Evolutionary conservation across 2,797 vertebrate species (phyloP), one percentile per base, ranked within the genome.

Genomic region (Takifugu rubripes): DNA sequence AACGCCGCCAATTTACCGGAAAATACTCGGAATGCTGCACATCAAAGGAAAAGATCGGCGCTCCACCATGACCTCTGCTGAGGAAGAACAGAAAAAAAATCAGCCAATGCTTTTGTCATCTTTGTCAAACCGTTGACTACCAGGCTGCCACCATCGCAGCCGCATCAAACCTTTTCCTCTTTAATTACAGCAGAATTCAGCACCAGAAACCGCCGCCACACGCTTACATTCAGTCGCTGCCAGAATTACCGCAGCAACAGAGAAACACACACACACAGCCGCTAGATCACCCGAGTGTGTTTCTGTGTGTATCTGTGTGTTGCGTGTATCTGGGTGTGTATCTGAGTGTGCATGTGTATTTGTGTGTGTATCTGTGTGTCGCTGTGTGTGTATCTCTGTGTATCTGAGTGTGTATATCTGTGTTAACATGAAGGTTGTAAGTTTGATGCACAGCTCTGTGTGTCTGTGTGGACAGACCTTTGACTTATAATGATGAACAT

Each of bases 1-100:
- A 81, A 77, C 75, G 49, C 54, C 26, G 17, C 6, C 68, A 50
- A 63, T 84, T 78, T 72, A 72, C 51, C 36, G 72, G 26, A 48
- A 42, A 70, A 45, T 66, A 54, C 54, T 62, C 49, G 49, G 72
- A 79, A 77, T 58, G 56, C 51, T 12, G 33, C 58, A 12, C 2
- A 26, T 52, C 21, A 33, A 59, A 49, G 64, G 44, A 68, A 57
- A 52, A 64, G 74, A 61, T 72, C 74, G 56, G 2, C 56, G 61
- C 49, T 50, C 44, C 53, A 2, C 68, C 76, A 46, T 68, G 25
- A 63, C 64, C 56, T 71, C 33, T 11, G 33, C 33, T 3, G 27
- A 29, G 4, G 27, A 29, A 29, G 27, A 29, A 29, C 27, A 29
- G 27, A 29, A 36, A 60, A 61, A 70, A 60, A 64, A 70, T 74